A percentile compares a stretch with the other conserved stretches of the same genome.
Evolutionary conservation across 2,888 invertebrate genomes (phyloP).

Genomic region (Patella caerulea): DNA sequence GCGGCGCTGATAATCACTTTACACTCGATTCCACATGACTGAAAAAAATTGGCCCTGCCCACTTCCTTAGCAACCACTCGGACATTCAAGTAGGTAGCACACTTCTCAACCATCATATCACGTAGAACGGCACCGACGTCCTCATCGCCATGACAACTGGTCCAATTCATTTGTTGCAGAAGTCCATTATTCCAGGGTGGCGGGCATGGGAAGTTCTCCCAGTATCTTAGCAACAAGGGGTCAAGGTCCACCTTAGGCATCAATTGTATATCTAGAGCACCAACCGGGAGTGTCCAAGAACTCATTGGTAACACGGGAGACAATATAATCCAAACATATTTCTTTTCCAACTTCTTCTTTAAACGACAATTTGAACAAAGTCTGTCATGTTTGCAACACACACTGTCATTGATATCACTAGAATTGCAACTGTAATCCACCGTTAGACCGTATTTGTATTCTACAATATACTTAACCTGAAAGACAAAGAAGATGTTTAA

Average conservation of each 20-base stretch:
- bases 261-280: not conserved
- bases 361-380: too few relatives aligned
- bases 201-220: slow-evolving; percentile 1
- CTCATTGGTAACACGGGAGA: not conserved
- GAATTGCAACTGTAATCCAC: too few relatives aligned
- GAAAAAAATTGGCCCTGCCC: not conserved
- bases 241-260: not conserved
- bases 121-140: not conserved
- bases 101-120: slow-evolving; percentile 3
- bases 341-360: too few relatives aligned
- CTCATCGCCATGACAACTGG: not conserved
- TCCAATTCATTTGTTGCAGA: not conserved
- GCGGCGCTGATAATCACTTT: not conserved
- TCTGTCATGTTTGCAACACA: too few relatives aligned
- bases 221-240: not conserved
- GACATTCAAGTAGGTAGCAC: not conserved
- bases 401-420: too few relatives aligned
- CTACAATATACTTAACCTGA: too few relatives aligned
- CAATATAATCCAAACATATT: too few relatives aligned
- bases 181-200: slow-evolving; percentile 5
- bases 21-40: not conserved
- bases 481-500: too few relatives aligned
- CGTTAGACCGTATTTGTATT: too few relatives aligned
- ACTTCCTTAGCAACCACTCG: slow-evolving; percentile 5
- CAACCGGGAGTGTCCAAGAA: not conserved